Evolutionary conservation across 2,113 vertebrate genomes (phyloP).

Genomic region (Aplodontia rufa): DNA sequence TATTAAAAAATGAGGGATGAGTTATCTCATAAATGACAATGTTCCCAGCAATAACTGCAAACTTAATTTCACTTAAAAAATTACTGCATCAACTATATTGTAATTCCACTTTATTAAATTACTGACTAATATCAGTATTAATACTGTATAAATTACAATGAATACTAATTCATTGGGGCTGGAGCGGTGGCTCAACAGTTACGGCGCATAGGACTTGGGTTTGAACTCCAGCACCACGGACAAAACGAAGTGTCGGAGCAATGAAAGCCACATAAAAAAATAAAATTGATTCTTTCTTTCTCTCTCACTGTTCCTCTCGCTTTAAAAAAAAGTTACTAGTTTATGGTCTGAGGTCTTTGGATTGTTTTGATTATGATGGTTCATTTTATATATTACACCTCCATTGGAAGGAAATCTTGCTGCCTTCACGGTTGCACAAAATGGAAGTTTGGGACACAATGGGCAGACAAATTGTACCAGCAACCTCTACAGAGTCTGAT

Average conservation of each 20-base stretch:
- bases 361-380: neutral
- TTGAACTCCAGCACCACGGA: too few relatives aligned
- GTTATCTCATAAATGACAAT: constrained; percentile 52
- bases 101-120: neutral
- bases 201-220: too few relatives aligned
- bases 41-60: constrained; percentile 32
- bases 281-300: too few relatives aligned
- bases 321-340: too few relatives aligned
- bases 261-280: too few relatives aligned
- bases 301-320: too few relatives aligned
- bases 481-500: neutral
- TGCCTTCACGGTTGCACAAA: neutral
- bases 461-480: neutral
- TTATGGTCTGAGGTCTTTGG: neutral
- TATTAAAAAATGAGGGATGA: constrained; percentile 10
- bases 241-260: too few relatives aligned
- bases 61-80: constrained; percentile 46
- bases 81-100: neutral
- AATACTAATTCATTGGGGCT: too few relatives aligned
- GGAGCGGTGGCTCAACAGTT: too few relatives aligned
- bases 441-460: neutral
- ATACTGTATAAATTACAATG: neutral
- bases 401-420: neutral
- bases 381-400: neutral
- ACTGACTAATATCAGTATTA: neutral